phyloP scores from a whole-genome alignment of 2,888 invertebrate species.

The Callyntrura sp. region DNA sequence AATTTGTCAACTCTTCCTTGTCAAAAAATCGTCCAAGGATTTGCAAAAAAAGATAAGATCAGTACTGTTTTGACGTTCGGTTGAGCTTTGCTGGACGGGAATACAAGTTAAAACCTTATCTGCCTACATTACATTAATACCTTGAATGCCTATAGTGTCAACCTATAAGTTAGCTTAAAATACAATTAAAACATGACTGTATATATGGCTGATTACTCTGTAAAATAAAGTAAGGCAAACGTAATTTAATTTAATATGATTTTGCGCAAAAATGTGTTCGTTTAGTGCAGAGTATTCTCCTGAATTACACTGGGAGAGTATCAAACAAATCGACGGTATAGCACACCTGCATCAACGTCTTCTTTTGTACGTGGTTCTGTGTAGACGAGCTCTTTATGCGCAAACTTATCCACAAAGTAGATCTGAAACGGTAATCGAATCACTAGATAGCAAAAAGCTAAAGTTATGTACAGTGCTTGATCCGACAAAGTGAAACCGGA shows the following conservation, averaged over 20 bases:
- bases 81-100: too few species aligned
- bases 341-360: slow-evolving; percentile 11
- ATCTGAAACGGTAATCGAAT: slow-evolving; percentile 73
- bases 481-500: slow-evolving; percentile 40
- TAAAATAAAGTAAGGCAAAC: too few species aligned
- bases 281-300: too few species aligned
- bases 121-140: not conserved
- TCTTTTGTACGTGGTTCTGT: slow-evolving; percentile 11
- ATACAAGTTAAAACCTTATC: not conserved
- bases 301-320: not conserved
- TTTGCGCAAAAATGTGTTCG: too few species aligned
- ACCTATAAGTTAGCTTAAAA: too few species aligned
- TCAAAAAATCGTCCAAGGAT: slow-evolving; percentile 56
- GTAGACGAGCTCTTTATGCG: slow-evolving; percentile 57
- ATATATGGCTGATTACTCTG: too few species aligned
- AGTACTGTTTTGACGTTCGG: not conserved
- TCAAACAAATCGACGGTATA: slow-evolving; percentile 44
- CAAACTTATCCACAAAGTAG: slow-evolving; percentile 73
- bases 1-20: not conserved
- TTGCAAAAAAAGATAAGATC: slow-evolving; percentile 52
- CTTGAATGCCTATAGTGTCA: too few species aligned
- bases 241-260: too few species aligned
- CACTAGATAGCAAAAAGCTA: slow-evolving; percentile 64
- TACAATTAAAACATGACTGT: too few species aligned
- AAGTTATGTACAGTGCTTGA: slow-evolving; percentile 61